These are phyloP conservation scores for Hyposmocoma kahamanoa DNA, from an alignment of 1,140 invertebrate genomes.

Conservation along the genomic window DNA sequence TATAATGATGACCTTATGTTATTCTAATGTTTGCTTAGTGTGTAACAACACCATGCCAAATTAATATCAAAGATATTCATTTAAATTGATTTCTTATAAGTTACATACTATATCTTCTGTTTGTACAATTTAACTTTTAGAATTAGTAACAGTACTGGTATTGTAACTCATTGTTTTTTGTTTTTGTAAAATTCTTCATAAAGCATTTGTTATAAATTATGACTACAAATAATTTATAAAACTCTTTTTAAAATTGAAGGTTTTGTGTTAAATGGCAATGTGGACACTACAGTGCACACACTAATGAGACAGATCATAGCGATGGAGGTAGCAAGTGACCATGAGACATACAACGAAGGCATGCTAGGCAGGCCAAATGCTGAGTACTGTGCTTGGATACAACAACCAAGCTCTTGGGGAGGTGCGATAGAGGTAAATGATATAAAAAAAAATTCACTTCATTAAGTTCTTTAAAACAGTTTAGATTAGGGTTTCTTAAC, in stretches of 20 bases:
- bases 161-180: no score
- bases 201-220: no score
- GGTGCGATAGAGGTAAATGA: slow-evolving; percentile 89
- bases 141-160: no score
- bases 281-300: slow-evolving; percentile 81
- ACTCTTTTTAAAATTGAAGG: slow-evolving; percentile 38
- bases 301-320: slow-evolving; percentile 92
- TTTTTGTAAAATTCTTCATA: slow-evolving; percentile 84
- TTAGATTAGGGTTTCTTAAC: no score
- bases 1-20: no score
- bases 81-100: no score
- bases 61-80: no score
- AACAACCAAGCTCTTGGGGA: slow-evolving; percentile 91
- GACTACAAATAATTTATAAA: not conserved
- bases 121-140: no score
- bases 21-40: no score
- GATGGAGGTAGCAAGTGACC: slow-evolving; percentile 83
- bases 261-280: slow-evolving; percentile 82
- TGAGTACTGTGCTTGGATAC: slow-evolving; percentile 93
- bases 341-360: slow-evolving; percentile 87
- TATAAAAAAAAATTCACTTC: not conserved
- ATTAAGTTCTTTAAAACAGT: no score
- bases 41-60: no score
- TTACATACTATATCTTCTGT: no score
- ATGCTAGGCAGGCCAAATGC: slow-evolving; percentile 89